These are phyloP conservation scores for Syrphus vitripennis DNA, from an alignment of 2,888 invertebrate genomes.

Conservation along the genomic window DNA sequence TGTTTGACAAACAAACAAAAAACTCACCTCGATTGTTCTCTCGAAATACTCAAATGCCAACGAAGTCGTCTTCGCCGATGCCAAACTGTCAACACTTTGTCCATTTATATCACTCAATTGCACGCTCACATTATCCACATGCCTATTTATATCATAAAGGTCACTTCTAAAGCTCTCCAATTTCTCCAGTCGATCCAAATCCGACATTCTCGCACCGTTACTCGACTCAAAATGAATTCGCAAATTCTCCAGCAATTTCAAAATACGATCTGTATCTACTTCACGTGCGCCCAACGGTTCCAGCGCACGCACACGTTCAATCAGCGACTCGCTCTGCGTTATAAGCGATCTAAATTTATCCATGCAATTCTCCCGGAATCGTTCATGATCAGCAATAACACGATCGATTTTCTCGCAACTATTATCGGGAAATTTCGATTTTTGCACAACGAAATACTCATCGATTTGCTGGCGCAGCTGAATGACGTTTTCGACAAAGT, in stretches of 20 bases:
- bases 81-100: conserved; percentile 88
- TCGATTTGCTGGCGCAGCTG: conserved; percentile 85
- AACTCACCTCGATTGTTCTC: conserved; percentile 87
- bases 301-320: conserved; percentile 86
- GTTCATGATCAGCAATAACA: conserved; percentile 85
- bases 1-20: conserved; percentile 7
- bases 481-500: conserved; percentile 86
- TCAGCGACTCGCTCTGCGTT: conserved; percentile 86
- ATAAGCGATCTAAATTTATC: conserved; percentile 86
- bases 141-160: conserved; percentile 86
- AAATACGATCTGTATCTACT: conserved; percentile 87
- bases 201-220: conserved; percentile 84
- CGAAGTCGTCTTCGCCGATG: conserved; percentile 87
- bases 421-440: conserved; percentile 72
- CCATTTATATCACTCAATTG: conserved; percentile 85
- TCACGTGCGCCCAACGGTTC: conserved; percentile 86
- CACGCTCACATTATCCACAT: conserved; percentile 85
- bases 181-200: conserved; percentile 86
- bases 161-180: conserved; percentile 87
- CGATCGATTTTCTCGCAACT: conserved; percentile 82
- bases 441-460: conserved; percentile 81
- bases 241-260: conserved; percentile 84
- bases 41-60: conserved; percentile 89
- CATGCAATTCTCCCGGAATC: conserved; percentile 84
- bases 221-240: conserved; percentile 85